Evolutionary conservation across 2,113 vertebrate species (phyloP), one percentile per base, ranked within the genome.

Genomic region (Motacilla tschutschensis): DNA sequence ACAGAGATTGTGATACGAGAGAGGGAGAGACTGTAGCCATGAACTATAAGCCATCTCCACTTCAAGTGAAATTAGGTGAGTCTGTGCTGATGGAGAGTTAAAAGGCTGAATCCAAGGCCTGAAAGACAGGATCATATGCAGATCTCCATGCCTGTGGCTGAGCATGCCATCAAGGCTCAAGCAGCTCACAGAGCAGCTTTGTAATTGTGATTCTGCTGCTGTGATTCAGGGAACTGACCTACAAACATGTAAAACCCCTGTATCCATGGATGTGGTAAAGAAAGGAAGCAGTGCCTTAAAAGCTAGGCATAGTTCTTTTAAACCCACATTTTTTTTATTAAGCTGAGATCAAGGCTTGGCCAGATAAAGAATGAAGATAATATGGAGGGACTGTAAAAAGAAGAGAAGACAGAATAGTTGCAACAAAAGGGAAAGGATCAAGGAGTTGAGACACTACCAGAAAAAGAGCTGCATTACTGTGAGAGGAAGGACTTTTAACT

Each of bases 1-100:
- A 99, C 93, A 96, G 95, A 69, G 98, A 98, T 92, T 95, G 98
- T 44, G 98, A 98, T 60, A 95, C 96, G 0, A 98, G 98, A 93
- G 99, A 99, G 95, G 98, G 97, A 72, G 98, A 99, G 96, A 98
- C 97, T 44, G 98, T 99, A 96, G 96, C 98, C 95, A 98, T 99
- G 96, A 99, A 98, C 97, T 99, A 99, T 96, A 99, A 99, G 95
- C 98, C 98, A 41, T 99, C 99, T 48, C 98, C 98, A 11, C 98
- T 99, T 83, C 99, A 99, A 94, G 98, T 99, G 93, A 99, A 99
- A 95, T 97, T 99, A 96, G 98, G 99, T 99, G 97, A 97, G 98
- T 96, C 77, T 93, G 86, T 95, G 79, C 9, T 79, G 10, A 9
- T 51, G 57, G 22, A 79, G 48, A 38, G 9, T 67, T 41, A 73